A percentile compares a stretch with the other conserved stretches of the same genome.
Evolutionary conservation across 2,797 vertebrate genomes (phyloP).

Genomic region (Acanthopagrus latus): DNA sequence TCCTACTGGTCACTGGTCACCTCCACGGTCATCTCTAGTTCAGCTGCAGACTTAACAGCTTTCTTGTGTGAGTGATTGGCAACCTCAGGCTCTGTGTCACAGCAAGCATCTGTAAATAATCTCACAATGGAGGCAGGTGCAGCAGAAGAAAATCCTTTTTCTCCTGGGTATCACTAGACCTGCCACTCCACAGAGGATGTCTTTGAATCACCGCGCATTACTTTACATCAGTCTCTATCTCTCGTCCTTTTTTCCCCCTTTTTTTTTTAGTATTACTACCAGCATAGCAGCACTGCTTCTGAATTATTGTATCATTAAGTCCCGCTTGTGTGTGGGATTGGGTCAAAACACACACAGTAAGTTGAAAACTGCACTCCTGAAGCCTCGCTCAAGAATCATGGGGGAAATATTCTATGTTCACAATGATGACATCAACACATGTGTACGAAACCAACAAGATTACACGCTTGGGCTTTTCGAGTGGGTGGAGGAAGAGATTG

Average conservation of each 20-base stretch:
- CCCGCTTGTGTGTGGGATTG: slow-evolving; percentile 30
- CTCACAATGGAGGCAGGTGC: slow-evolving; percentile 56
- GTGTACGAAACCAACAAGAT: slow-evolving; percentile 81
- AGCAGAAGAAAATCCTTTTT: slow-evolving; percentile 53
- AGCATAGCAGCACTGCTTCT: slow-evolving; percentile 30
- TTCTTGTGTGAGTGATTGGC: slow-evolving; percentile 47
- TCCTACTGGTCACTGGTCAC: slow-evolving; percentile 65
- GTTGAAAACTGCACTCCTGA: slow-evolving; percentile 41
- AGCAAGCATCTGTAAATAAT: slow-evolving; percentile 63
- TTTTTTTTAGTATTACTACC: slow-evolving; percentile 25
- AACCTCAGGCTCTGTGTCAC: slow-evolving; percentile 67
- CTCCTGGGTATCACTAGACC: slow-evolving; percentile 40
- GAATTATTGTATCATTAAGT: slow-evolving; percentile 38
- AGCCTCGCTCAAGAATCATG: slow-evolving; percentile 59
- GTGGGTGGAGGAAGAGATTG: slow-evolving; percentile 80
- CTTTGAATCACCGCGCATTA: slow-evolving; percentile 51
- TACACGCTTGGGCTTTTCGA: slow-evolving; percentile 81
- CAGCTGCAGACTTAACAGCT: slow-evolving; percentile 50
- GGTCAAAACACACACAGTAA: slow-evolving; percentile 47
- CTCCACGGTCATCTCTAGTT: slow-evolving; percentile 67
- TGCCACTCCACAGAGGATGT: slow-evolving; percentile 44
- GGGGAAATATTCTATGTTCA: slow-evolving; percentile 74
- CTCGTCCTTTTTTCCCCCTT: slow-evolving; percentile 4
- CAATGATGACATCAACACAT: slow-evolving; percentile 83
- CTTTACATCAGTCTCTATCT: slow-evolving; percentile 40